Conservation (phyloP, 2,113 vertebrate species). For the Toxostoma redivivum region DNA sequence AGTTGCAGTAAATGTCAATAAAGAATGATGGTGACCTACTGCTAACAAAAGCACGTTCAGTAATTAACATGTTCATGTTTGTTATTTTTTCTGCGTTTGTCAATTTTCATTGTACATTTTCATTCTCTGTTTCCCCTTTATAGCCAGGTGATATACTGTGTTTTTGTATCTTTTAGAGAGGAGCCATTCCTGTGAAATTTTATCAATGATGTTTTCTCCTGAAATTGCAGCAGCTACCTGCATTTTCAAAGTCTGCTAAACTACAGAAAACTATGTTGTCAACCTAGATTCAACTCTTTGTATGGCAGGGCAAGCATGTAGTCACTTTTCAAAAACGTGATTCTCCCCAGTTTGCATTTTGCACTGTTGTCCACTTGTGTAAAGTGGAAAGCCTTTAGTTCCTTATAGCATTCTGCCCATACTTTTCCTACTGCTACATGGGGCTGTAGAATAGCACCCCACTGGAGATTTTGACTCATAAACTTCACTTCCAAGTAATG, state of each 20-base stretch:
- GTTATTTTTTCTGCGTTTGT: slow-evolving; percentile 22
- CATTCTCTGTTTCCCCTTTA: neutral
- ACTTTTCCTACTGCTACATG: neutral
- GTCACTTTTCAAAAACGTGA: neutral
- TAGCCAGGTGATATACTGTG: neutral
- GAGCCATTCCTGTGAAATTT: neutral
- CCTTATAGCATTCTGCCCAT: neutral
- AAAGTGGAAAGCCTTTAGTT: neutral
- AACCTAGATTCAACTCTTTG: neutral
- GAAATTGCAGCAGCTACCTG: neutral
- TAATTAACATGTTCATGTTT: slow-evolving; percentile 28
- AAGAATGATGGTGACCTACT: slow-evolving; percentile 33
- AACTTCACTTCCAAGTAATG: neutral
- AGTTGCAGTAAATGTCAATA: slow-evolving; percentile 31
- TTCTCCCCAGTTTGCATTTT: neutral
- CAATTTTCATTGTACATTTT: neutral
- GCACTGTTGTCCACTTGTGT: accelerated
- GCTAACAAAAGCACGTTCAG: slow-evolving; percentile 10
- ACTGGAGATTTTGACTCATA: neutral
- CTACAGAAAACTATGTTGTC: neutral
- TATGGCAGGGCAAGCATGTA: neutral
- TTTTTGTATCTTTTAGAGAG: neutral
- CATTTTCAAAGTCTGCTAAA: neutral
- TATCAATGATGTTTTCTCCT: neutral
- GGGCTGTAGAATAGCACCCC: neutral